Conservation (phyloP, 2,888 invertebrate species). For the Aleiodes testaceus region DNA sequence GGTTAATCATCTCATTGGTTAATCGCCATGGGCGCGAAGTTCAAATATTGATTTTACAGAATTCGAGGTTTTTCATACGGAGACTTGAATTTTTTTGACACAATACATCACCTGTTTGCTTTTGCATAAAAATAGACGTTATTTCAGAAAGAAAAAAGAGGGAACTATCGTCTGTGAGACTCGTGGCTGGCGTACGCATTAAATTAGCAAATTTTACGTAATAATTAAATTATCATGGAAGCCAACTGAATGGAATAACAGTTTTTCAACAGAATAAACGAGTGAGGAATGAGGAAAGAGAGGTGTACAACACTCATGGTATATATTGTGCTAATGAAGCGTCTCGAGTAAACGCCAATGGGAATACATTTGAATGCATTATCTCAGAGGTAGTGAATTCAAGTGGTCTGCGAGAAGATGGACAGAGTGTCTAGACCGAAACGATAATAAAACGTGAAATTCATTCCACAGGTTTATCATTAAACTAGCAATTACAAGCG, state of each 20-base stretch:
- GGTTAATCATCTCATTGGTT: too few relatives aligned
- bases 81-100: too few relatives aligned
- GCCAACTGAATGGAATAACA: slow-evolving; percentile 31
- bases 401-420: slow-evolving; percentile 24
- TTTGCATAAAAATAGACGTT: slow-evolving; percentile 9
- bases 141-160: slow-evolving; percentile 30
- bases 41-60: too few relatives aligned
- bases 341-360: slow-evolving; percentile 60
- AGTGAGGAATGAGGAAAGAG: slow-evolving; percentile 19
- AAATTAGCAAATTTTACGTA: slow-evolving; percentile 69
- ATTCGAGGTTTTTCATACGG: too few relatives aligned
- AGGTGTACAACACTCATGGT: slow-evolving; percentile 19
- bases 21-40: too few relatives aligned
- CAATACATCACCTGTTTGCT: neutral
- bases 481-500: too few relatives aligned
- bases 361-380: slow-evolving; percentile 68
- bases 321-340: slow-evolving; percentile 64
- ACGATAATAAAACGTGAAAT: slow-evolving; percentile 10
- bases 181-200: slow-evolving; percentile 49
- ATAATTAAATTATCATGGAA: slow-evolving; percentile 67
- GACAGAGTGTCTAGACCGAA: slow-evolving; percentile 9
- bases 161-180: slow-evolving; percentile 38
- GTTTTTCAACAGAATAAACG: slow-evolving; percentile 30
- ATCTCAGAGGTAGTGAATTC: slow-evolving; percentile 46
- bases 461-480: neutral